Evolutionary conservation across 1,140 invertebrate genomes (phyloP).

Genomic region (Scaptodrosophila lebanonensis): DNA sequence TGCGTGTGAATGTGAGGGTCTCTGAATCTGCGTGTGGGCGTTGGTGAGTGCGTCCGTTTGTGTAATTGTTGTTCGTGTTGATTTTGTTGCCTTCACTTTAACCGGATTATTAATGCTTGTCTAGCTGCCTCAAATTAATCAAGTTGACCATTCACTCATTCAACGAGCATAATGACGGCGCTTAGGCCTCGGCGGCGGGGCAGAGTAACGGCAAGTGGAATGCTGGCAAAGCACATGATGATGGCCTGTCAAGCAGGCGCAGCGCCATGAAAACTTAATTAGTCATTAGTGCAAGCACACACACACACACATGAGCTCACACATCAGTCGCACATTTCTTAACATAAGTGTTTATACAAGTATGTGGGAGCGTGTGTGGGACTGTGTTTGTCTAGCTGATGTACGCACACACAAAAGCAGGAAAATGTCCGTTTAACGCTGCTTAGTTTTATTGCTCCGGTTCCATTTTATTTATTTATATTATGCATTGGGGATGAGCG

Average conservation of each 20-base stretch:
- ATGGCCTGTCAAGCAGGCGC: conserved; percentile 15
- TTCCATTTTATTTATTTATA: conserved; percentile 15
- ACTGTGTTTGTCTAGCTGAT: conserved; percentile 9
- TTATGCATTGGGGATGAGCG: no score
- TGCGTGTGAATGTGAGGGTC: conserved; percentile 12
- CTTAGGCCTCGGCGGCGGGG: no score
- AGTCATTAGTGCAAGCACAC: conserved; percentile 58
- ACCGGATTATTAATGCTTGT: conserved; percentile 73
- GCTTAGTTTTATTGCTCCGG: conserved; percentile 39
- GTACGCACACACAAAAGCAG: no score
- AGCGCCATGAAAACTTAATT: conserved; percentile 67
- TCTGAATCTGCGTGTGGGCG: no score
- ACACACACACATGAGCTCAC: conserved; percentile 17
- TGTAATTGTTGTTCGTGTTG: no score
- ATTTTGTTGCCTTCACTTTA: conserved; percentile 60
- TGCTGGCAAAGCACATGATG: neutral
- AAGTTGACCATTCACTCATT: conserved; percentile 73
- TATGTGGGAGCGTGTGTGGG: neutral
- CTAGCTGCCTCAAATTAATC: conserved; percentile 71
- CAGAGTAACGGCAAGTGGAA: no score
- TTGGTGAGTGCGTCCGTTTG: no score
- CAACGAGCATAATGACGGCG: conserved; percentile 36
- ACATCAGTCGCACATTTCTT: no score
- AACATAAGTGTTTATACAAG: neutral
- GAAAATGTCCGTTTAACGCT: conserved; percentile 37